These are phyloP conservation scores for Macrotrachela quadricornifera DNA, from an alignment of 1,140 invertebrate species.

Conservation along the genomic window DNA sequence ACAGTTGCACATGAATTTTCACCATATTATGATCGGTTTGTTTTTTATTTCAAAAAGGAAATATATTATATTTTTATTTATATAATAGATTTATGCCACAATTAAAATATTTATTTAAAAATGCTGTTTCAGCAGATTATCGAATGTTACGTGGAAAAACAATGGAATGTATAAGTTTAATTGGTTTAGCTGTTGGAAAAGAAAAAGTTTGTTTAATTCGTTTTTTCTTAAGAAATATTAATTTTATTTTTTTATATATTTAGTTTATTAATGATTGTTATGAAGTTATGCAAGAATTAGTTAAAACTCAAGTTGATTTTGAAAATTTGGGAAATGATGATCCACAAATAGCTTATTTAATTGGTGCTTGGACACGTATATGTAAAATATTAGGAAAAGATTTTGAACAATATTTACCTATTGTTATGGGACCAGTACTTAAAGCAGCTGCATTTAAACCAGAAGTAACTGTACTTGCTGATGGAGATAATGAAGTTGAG, in stretches of 20 bases:
- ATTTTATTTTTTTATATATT: no score
- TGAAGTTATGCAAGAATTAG: constrained; percentile 81
- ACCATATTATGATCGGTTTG: constrained; percentile 40
- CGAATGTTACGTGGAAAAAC: constrained; percentile 75
- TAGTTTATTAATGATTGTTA: constrained; percentile 64
- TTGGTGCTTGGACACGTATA: constrained; percentile 92
- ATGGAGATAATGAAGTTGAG: constrained; percentile 46
- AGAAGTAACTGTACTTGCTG: constrained; percentile 75
- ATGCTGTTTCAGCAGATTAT: constrained; percentile 64
- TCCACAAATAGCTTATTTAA: constrained; percentile 78
- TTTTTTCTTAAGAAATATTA: no score
- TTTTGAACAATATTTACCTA: constrained; percentile 83
- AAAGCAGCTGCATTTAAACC: constrained; percentile 83
- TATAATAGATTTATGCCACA: constrained; percentile 77
- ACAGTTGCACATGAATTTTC: constrained; percentile 88
- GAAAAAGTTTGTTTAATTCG: constrained; percentile 31
- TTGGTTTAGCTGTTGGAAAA: constrained; percentile 82
- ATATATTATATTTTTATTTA: constrained; percentile 4
- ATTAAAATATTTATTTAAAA: constrained; percentile 86
- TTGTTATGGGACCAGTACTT: constrained; percentile 91
- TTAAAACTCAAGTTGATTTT: constrained; percentile 56
- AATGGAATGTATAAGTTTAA: constrained; percentile 93
- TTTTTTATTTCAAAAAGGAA: background rate
- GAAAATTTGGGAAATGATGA: constrained; percentile 57
- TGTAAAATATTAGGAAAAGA: constrained; percentile 84